phyloP scores from a whole-genome alignment of 2,797 vertebrate species.

The Coranthus polyacanthus region DNA sequence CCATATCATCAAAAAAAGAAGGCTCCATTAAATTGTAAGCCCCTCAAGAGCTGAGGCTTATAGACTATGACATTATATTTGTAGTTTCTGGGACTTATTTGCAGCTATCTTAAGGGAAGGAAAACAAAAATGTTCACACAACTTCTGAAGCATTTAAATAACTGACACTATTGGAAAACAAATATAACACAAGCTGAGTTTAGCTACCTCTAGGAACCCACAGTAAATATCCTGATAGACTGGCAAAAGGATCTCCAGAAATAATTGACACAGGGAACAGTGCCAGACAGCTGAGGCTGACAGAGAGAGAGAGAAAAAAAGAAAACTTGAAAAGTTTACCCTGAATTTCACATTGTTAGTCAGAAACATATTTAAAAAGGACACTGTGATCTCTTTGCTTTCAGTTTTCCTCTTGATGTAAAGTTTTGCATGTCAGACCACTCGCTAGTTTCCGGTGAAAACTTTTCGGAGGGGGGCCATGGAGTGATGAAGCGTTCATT shows the following conservation, averaged over 20 bases:
- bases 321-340: slow-evolving; percentile 57
- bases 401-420: slow-evolving; percentile 56
- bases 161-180: slow-evolving; percentile 34
- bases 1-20: slow-evolving; percentile 66
- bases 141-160: slow-evolving; percentile 42
- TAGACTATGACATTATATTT: slow-evolving; percentile 52
- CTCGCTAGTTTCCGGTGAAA: slow-evolving; percentile 54
- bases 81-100: slow-evolving; percentile 58
- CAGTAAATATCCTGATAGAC: slow-evolving; percentile 34
- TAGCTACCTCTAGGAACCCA: slow-evolving; percentile 22
- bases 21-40: slow-evolving; percentile 69
- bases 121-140: slow-evolving; percentile 8
- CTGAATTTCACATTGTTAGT: slow-evolving; percentile 65
- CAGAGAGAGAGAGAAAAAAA: not conserved
- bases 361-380: slow-evolving; percentile 52
- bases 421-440: slow-evolving; percentile 58
- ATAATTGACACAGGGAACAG: slow-evolving; percentile 58
- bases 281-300: slow-evolving; percentile 54
- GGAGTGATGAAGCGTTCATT: slow-evolving; percentile 46
- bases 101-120: slow-evolving; percentile 39
- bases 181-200: slow-evolving; percentile 39
- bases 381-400: slow-evolving; percentile 67
- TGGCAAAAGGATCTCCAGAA: slow-evolving; percentile 52
- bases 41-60: slow-evolving; percentile 57
- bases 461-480: slow-evolving; percentile 15